phyloP scores from a whole-genome alignment of 1,140 invertebrate genomes.

The Trachymyrmex septentrionalis region DNA sequence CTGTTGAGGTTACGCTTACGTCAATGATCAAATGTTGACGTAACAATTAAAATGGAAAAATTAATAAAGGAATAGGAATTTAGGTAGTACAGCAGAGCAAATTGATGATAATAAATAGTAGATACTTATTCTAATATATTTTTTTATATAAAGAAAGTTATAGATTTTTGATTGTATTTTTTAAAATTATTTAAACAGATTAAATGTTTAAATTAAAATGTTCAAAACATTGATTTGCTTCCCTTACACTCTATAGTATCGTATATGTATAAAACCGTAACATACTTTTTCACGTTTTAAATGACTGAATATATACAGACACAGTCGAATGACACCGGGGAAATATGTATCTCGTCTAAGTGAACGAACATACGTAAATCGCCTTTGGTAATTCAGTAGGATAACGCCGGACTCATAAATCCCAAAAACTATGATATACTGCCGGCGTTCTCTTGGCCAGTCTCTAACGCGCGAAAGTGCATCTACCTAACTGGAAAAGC shows the following conservation, averaged over 20 bases:
- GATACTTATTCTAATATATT: background rate
- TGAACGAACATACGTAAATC: slow-evolving; percentile 75
- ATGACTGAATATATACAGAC: slow-evolving; percentile 2
- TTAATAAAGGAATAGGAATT: background rate
- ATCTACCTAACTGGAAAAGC: slow-evolving; percentile 59
- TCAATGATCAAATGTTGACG: slow-evolving; percentile 37
- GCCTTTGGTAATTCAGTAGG: slow-evolving; percentile 75
- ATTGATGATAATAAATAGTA: background rate
- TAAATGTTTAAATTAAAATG: background rate
- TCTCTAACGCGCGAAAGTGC: slow-evolving; percentile 31
- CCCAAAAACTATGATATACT: slow-evolving; percentile 76
- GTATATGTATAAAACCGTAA: background rate
- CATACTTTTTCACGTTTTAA: background rate
- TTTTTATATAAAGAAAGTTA: background rate
- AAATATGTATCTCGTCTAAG: slow-evolving; percentile 70
- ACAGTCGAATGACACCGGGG: background rate
- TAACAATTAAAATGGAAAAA: slow-evolving; percentile 16
- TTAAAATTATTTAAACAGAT: slow-evolving; percentile 5
- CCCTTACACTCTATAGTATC: background rate
- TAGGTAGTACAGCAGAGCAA: too few species aligned
- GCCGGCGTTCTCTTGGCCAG: slow-evolving; percentile 35
- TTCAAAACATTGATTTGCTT: background rate
- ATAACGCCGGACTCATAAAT: slow-evolving; percentile 73
- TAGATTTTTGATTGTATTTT: background rate
- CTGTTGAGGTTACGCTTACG: slow-evolving; percentile 36